Base-by-base conservation (phyloP, 2,113 vertebrate genomes). In the Amblyornis subalaris region DNA sequence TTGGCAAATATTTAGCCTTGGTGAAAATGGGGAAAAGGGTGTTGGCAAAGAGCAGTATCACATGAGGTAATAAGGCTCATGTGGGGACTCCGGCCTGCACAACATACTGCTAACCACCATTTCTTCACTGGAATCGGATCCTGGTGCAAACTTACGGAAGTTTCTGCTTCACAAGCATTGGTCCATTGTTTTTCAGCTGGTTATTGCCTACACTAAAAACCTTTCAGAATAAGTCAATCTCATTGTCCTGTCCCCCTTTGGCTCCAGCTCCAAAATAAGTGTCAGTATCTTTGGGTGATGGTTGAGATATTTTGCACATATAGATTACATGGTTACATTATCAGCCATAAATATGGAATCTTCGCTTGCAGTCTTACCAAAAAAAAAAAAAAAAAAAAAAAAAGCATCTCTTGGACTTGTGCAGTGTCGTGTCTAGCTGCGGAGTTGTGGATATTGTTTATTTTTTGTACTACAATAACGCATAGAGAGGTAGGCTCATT, bases 1-100 rank as follows among this genome's bases (percentile, higher is more conserved):
- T 76, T n/a, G 54, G 91, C 83, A 96, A 96, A 96, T 89, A 95
- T 95, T 94, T 93, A 96, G 55, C 67, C 48, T 26, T 70, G 26
- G n/a, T 58, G 78, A 91, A 87, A 94, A 85, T 44, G 51, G n/a
- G 45, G 50, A 24, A 83, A 72, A 76, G 8, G 11, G 24, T 69
- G 20, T 33, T 83, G 62, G 78, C 60, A 70, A 78, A 81, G 58
- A 75, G 16, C 47, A 44, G 29, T 42, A 24, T 61, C n/a, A 65
- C 17, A 33, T 66, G 26, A 17, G 13, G 29, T 69, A 62, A 70
- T 69, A 62, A 70, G 42, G 66, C n/a, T n/a, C 40, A 20, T 26
- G 19, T 45, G n/a, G 36, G 40, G 47, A 16, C 36, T 53, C 0
- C 0, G n/a, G 23, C 23, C 48, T 72, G 28, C n/a, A 40, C 3